A percentile compares a stretch with the other conserved stretches of the same genome.
phyloP scores from a whole-genome alignment of 2,888 invertebrate genomes.

The Cartodere bifasciata region DNA sequence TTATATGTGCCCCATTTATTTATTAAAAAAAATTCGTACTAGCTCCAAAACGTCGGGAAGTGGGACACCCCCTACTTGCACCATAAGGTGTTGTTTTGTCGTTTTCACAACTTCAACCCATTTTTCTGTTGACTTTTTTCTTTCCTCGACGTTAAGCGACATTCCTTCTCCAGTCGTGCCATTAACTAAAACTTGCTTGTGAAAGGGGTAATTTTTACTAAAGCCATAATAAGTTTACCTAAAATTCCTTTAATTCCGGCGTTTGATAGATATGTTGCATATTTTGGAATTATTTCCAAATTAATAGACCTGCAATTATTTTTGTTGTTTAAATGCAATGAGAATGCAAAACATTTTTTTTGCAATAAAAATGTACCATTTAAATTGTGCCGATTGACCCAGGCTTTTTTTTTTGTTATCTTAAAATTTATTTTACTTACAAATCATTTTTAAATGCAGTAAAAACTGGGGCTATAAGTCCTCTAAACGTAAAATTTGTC shows the following conservation, averaged over 20 bases:
- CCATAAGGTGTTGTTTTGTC: slow-evolving; percentile 48
- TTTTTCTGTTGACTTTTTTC: slow-evolving; percentile 50
- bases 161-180: slow-evolving; percentile 71
- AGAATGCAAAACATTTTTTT: slow-evolving; percentile 3
- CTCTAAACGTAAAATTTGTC: slow-evolving; percentile 42
- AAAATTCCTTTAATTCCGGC: slow-evolving; percentile 53
- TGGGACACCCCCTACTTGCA: slow-evolving; percentile 60
- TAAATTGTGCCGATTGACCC: not conserved
- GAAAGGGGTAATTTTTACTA: not conserved
- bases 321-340: slow-evolving; percentile 4
- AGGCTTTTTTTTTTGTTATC: not conserved
- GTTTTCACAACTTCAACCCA: slow-evolving; percentile 47
- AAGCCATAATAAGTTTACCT: slow-evolving; percentile 36
- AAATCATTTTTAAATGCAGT: slow-evolving; percentile 51
- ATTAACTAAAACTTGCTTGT: slow-evolving; percentile 47
- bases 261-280: slow-evolving; percentile 49
- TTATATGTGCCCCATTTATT: slow-evolving; percentile 2
- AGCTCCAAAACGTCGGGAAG: slow-evolving; percentile 55
- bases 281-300: slow-evolving; percentile 35
- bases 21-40: slow-evolving; percentile 32
- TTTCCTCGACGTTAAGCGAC: slow-evolving; percentile 50
- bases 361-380: not conserved
- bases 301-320: slow-evolving; percentile 21
- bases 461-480: slow-evolving; percentile 59
- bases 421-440: slow-evolving; percentile 24